Evolutionary conservation across 2,888 invertebrate genomes (phyloP).

Genomic region (Latheticus oryzae): DNA sequence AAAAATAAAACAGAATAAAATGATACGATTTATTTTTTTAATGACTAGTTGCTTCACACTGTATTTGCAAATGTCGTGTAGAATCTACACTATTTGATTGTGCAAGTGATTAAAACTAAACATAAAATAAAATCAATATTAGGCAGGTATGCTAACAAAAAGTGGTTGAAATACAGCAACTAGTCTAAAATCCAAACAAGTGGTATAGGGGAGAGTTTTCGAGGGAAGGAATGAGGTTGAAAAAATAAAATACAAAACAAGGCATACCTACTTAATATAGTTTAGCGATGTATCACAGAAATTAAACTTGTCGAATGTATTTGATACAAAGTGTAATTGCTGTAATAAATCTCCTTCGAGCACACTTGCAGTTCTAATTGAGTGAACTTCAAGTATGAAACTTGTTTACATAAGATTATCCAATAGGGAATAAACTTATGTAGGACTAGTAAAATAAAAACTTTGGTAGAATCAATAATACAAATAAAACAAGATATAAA

Average conservation of each 20-base stretch:
- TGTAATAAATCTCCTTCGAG: conserved; percentile 32
- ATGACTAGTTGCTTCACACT: conserved; percentile 68
- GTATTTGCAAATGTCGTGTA: conserved; percentile 63
- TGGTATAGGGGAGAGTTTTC: conserved; percentile 10
- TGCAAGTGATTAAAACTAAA: conserved; percentile 55
- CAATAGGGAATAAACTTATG: conserved; percentile 42
- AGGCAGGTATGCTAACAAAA: conserved; percentile 52
- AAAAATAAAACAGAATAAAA: conserved; percentile 54
- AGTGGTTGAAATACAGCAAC: conserved; percentile 47
- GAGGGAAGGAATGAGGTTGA: conserved; percentile 10
- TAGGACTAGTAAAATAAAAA: conserved; percentile 61
- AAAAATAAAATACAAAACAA: conserved; percentile 46
- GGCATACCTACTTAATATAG: conserved; percentile 64
- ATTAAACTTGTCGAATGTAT: conserved; percentile 47
- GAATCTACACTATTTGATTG: conserved; percentile 59
- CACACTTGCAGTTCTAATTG: too few relatives aligned
- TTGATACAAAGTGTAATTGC: conserved; percentile 46
- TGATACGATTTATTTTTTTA: conserved; percentile 57
- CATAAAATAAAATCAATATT: conserved; percentile 51
- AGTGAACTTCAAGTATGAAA: conserved; percentile 24
- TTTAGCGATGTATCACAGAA: conserved; percentile 36
- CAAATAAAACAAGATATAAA: conserved; percentile 49
- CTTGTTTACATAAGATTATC: conserved; percentile 40
- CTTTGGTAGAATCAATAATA: conserved; percentile 48
- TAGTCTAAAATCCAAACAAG: conserved; percentile 48